Conservation (phyloP, 2,797 vertebrate genomes). For the Brachymystax lenok region DNA sequence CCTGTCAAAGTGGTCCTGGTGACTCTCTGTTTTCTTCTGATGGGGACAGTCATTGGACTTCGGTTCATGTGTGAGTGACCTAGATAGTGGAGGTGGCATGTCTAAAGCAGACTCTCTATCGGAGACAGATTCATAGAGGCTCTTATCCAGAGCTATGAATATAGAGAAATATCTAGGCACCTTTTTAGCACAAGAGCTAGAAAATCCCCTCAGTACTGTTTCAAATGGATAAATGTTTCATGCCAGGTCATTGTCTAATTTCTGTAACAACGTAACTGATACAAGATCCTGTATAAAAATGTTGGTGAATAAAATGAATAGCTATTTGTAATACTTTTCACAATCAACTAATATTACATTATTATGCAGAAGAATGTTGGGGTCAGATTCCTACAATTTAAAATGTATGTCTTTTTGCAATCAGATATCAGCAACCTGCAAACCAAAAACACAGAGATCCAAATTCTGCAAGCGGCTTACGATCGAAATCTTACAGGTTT, state of each 20-base stretch:
- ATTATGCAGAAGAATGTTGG: neutral
- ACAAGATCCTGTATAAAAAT: neutral
- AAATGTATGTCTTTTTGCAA: neutral
- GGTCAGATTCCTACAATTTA: neutral
- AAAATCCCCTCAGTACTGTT: too few species aligned
- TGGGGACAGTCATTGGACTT: neutral
- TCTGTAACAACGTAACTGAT: neutral
- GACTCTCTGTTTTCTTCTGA: constrained; percentile 24
- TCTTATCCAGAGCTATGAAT: neutral
- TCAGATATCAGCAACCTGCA: too few species aligned
- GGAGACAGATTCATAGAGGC: too few species aligned
- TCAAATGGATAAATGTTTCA: neutral
- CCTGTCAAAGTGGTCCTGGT: constrained; percentile 20
- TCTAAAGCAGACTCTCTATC: neutral
- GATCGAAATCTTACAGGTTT: too few species aligned
- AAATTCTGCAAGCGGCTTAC: too few species aligned
- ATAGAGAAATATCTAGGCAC: neutral
- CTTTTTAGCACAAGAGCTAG: too few species aligned
- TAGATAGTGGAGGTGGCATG: neutral
- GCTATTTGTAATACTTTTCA: too few species aligned
- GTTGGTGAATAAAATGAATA: too few species aligned
- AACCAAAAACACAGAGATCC: too few species aligned
- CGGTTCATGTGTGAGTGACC: neutral
- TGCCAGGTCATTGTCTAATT: too few species aligned
- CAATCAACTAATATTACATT: too few species aligned